A percentile compares a stretch with the other conserved stretches of the same genome.
Conservation (phyloP, 2,797 vertebrate genomes). For the Galago senegalensis region DNA sequence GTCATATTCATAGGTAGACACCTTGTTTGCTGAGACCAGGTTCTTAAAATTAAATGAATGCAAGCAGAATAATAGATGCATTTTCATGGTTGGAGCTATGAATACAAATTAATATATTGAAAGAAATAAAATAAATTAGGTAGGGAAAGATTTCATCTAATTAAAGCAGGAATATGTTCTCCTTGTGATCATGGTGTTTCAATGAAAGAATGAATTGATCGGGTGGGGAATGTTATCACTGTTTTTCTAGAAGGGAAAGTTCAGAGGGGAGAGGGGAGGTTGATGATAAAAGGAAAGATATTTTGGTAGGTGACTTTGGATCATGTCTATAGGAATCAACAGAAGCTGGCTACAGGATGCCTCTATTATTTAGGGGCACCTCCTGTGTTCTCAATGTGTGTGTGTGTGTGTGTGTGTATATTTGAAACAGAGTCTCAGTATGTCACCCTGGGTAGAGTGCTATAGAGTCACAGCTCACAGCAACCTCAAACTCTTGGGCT, state of each 20-base stretch:
- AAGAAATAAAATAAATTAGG: constrained; percentile 58
- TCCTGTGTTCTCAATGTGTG: neutral
- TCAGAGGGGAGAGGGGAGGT: neutral
- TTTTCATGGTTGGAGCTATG: constrained; percentile 37
- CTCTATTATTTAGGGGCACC: neutral
- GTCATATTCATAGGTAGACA: constrained; percentile 21
- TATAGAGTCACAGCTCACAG: no score
- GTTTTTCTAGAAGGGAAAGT: constrained; percentile 29
- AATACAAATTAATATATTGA: constrained; percentile 53
- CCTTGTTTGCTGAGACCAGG: neutral
- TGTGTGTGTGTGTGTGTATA: neutral
- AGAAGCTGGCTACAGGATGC: neutral
- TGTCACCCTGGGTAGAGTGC: no score
- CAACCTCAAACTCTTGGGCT: no score
- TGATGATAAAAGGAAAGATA: neutral
- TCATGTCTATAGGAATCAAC: neutral
- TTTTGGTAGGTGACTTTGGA: neutral
- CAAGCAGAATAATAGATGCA: constrained; percentile 30
- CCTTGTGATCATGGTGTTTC: neutral
- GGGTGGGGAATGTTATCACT: neutral
- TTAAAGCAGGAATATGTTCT: neutral
- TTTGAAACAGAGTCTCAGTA: no score
- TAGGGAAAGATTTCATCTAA: constrained; percentile 20
- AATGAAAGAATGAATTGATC: neutral
- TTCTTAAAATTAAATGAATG: constrained; percentile 52